phyloP scores from a whole-genome alignment of 2,113 vertebrate genomes.

The Trogon melanurus region DNA sequence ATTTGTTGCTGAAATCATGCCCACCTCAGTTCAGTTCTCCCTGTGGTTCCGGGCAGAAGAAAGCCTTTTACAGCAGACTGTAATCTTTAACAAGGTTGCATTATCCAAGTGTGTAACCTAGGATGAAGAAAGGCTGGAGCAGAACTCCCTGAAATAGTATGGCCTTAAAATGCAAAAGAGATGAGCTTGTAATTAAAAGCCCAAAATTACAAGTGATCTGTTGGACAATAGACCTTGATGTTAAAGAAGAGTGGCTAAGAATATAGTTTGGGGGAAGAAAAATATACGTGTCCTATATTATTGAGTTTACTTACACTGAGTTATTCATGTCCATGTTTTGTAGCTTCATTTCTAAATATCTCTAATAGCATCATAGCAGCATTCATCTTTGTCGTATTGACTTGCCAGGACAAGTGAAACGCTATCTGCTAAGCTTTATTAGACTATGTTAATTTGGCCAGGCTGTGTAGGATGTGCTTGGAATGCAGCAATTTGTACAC shows the following conservation, averaged over 20 bases:
- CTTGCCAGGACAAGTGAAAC: background rate
- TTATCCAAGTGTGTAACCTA: slow-evolving; percentile 40
- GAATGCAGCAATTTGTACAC: slow-evolving; percentile 35
- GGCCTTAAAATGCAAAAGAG: background rate
- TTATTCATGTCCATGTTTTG: background rate
- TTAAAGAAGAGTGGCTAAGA: background rate
- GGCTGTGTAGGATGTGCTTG: slow-evolving; percentile 53
- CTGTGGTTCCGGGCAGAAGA: slow-evolving; percentile 50
- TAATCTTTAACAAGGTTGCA: slow-evolving; percentile 37
- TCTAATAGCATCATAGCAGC: background rate
- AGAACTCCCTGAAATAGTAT: background rate
- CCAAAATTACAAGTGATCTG: background rate
- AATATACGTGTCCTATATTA: background rate
- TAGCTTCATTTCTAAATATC: background rate
- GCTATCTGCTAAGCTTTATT: background rate
- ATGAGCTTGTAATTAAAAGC: background rate
- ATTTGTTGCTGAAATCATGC: slow-evolving; percentile 51
- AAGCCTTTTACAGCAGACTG: slow-evolving; percentile 43
- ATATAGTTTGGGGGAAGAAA: background rate
- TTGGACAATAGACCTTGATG: background rate
- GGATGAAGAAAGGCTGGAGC: background rate
- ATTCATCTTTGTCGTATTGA: background rate
- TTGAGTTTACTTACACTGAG: background rate
- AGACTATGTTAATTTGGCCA: slow-evolving; percentile 20
- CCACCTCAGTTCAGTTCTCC: background rate